Percentiles rank a stretch among this genome's conserved stretches.
Evolutionary conservation across 2,797 vertebrate genomes (phyloP).

Genomic region (Coracias cyanogaster): DNA sequence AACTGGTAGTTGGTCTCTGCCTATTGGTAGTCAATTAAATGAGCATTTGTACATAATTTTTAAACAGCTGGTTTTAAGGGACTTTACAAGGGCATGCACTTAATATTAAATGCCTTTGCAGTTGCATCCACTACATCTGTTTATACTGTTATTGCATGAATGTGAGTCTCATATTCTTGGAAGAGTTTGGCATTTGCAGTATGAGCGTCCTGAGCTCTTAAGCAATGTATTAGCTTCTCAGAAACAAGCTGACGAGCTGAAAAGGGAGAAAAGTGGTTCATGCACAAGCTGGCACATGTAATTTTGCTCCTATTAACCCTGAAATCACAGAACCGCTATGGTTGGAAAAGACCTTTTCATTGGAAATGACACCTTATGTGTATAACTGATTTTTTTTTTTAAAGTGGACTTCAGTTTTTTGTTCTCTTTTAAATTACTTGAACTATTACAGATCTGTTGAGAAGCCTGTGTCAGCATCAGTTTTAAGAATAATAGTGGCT

Average conservation of each 20-base stretch:
- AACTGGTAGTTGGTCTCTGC: neutral
- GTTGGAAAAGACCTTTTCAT: no score
- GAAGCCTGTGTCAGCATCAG: neutral
- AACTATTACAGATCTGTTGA: neutral
- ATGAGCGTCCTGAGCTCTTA: neutral
- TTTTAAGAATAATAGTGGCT: neutral
- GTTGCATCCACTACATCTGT: neutral
- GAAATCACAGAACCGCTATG: neutral
- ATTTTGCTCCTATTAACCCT: neutral
- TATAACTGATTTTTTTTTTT: neutral
- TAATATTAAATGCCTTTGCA: neutral
- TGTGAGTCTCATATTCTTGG: neutral
- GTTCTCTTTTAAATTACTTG: neutral
- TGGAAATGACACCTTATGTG: neutral
- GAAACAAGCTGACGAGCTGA: neutral
- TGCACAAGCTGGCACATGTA: neutral
- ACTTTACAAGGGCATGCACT: neutral
- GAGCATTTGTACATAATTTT: neutral
- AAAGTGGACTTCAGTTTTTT: neutral
- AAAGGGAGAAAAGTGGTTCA: neutral
- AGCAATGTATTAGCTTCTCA: neutral
- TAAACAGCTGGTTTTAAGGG: neutral
- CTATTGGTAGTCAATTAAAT: neutral
- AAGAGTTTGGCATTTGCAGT: neutral
- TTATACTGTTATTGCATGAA: neutral